phyloP scores from a whole-genome alignment of 2,113 vertebrate species.

The Sinocyclocheilus anshuiensis region DNA sequence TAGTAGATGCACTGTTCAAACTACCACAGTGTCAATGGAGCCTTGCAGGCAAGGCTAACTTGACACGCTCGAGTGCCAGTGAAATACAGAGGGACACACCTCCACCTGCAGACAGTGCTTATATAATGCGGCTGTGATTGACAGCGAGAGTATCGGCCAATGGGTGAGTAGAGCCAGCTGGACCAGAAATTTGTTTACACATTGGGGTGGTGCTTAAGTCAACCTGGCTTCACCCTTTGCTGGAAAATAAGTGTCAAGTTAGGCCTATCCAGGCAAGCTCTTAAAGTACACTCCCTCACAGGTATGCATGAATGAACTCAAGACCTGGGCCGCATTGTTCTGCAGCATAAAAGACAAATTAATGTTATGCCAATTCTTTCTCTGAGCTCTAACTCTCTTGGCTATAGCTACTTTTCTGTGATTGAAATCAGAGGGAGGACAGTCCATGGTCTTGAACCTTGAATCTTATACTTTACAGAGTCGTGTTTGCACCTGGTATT shows the following conservation, averaged over 20 bases:
- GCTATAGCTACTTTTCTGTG: not conserved
- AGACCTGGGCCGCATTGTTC: slow-evolving; percentile 7
- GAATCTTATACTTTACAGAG: not conserved
- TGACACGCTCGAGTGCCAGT: slow-evolving; percentile 60
- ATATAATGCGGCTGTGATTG: slow-evolving; percentile 48
- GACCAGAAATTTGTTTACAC: slow-evolving; percentile 57
- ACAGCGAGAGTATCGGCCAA: slow-evolving; percentile 44
- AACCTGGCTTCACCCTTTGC: slow-evolving; percentile 47
- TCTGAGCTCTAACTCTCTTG: not conserved
- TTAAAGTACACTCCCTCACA: slow-evolving; percentile 42
- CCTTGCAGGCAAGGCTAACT: slow-evolving; percentile 58
- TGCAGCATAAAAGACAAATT: slow-evolving; percentile 6
- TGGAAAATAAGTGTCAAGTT: slow-evolving; percentile 34
- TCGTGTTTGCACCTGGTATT: not conserved
- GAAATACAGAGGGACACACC: slow-evolving; percentile 61
- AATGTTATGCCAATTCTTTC: not conserved
- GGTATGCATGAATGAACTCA: slow-evolving; percentile 30
- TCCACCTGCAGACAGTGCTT: slow-evolving; percentile 57
- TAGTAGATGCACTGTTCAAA: slow-evolving; percentile 4
- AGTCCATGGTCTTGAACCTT: no score
- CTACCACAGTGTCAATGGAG: slow-evolving; percentile 12
- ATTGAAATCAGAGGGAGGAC: no score
- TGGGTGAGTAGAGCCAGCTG: slow-evolving; percentile 37
- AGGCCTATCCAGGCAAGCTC: slow-evolving; percentile 49
- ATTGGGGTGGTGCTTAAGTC: slow-evolving; percentile 32